A percentile compares a stretch with the other conserved stretches of the same genome.
Conservation (phyloP, 2,797 vertebrate genomes). For the Coluber constrictor region DNA sequence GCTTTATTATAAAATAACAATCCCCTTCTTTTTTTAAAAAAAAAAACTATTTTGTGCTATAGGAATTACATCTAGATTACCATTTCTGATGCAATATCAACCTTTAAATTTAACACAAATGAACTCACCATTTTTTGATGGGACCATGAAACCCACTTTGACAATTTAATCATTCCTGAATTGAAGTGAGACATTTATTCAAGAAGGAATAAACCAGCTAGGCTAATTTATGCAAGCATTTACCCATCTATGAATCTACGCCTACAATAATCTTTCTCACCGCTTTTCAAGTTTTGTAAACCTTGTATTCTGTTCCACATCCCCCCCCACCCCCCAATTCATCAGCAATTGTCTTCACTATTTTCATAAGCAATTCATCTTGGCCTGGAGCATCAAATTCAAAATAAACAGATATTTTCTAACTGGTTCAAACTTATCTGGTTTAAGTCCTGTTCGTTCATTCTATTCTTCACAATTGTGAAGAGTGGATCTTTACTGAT, state of each 20-base stretch:
- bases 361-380: background rate
- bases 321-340: background rate
- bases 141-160: no score
- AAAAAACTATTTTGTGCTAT: background rate
- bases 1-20: background rate
- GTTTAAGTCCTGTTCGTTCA: background rate
- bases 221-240: background rate
- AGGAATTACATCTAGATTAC: background rate
- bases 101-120: background rate
- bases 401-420: background rate
- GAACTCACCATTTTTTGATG: background rate
- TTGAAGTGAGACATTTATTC: background rate
- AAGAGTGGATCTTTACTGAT: background rate
- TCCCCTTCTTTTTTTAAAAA: background rate
- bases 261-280: background rate
- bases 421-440: background rate
- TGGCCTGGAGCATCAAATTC: background rate
- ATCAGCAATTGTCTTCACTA: background rate
- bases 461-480: background rate
- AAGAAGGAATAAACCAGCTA: background rate
- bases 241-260: background rate
- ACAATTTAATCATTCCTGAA: background rate
- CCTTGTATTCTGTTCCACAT: background rate
- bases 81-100: background rate
- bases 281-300: background rate